Base-by-base conservation (phyloP, 1,140 invertebrate species). In the Phocides pigmalion region DNA sequence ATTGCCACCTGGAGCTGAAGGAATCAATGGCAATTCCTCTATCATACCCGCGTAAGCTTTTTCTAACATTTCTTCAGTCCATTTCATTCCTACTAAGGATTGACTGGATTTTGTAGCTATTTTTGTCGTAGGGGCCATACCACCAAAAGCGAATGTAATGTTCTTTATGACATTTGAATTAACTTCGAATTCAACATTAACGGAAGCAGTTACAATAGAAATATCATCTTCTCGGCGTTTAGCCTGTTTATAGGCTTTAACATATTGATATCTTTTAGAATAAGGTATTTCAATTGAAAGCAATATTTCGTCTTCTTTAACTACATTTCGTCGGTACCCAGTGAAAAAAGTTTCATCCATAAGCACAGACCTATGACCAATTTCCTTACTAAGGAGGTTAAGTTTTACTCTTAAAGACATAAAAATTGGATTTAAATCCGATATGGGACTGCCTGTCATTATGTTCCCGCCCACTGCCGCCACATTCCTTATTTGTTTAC, bases 391-490 rank as follows among this genome's bases (percentile, higher is more conserved):
- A 17, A 92, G 91, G 78, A 93, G 93, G 67, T 93, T 93, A 2
- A 92, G 90, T 70, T 94, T 95, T 9, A 92, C 89, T 4, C 94
- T 93, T 39, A 95, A 94, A 4, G 98, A 96, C 93, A 98, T 95
- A 64, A 98, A 95, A 70, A 99, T 95, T 17, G 98, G 98, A 91
- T 98, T 98, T 74, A 99, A 93, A 92, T 99, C 98, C 8, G 98
- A 99, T 82, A 99, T 99, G 0, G 98, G 98, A 90, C 97, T 98
- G 8, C 97, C 97, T 0, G 98, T 99, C 94, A 98, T 97, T 49
- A 99, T 97, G 84, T 99, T 99, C 41, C 98, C 98, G 46, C 97
- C 98, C 15, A 99, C 88, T n/a, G 96, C 95, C 89, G 94, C 94
- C 1, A 95, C 94, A 73, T 94, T 99, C 73, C 98, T 93, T 65